A percentile compares a stretch with the other conserved stretches of the same genome.
These are phyloP conservation scores for Gymnorhina tibicen DNA, from an alignment of 2,113 vertebrate species.

Conservation along the genomic window DNA sequence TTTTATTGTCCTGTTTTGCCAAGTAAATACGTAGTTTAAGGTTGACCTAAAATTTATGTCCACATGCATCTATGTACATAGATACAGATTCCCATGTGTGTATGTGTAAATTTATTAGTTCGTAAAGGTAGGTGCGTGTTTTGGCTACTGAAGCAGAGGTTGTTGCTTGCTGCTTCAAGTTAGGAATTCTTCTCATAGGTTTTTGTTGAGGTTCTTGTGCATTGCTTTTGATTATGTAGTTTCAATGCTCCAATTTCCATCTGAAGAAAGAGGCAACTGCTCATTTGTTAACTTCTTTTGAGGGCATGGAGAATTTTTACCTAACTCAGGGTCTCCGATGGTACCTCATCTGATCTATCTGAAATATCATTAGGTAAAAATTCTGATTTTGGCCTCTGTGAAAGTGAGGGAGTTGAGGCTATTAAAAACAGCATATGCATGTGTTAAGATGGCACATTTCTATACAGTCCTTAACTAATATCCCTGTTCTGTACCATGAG, in stretches of 20 bases:
- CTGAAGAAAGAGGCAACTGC: background rate
- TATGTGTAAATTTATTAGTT: background rate
- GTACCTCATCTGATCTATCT: background rate
- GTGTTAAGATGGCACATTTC: background rate
- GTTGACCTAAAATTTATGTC: background rate
- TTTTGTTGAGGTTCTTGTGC: background rate
- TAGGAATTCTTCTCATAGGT: background rate
- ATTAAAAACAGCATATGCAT: background rate
- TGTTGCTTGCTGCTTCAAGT: background rate
- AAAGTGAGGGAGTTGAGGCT: background rate
- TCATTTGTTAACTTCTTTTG: background rate
- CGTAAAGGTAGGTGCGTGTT: background rate
- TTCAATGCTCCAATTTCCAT: background rate
- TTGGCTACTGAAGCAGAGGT: background rate
- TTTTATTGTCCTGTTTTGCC: background rate
- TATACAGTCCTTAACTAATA: background rate
- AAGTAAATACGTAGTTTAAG: background rate
- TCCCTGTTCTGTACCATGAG: background rate
- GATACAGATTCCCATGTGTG: fast-evolving
- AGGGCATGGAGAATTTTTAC: background rate
- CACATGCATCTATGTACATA: background rate
- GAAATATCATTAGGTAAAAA: background rate
- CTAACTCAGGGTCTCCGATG: background rate
- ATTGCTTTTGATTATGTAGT: background rate
- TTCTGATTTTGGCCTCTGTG: background rate